phyloP scores from a whole-genome alignment of 2,113 vertebrate species.

The Chrysemys picta region DNA sequence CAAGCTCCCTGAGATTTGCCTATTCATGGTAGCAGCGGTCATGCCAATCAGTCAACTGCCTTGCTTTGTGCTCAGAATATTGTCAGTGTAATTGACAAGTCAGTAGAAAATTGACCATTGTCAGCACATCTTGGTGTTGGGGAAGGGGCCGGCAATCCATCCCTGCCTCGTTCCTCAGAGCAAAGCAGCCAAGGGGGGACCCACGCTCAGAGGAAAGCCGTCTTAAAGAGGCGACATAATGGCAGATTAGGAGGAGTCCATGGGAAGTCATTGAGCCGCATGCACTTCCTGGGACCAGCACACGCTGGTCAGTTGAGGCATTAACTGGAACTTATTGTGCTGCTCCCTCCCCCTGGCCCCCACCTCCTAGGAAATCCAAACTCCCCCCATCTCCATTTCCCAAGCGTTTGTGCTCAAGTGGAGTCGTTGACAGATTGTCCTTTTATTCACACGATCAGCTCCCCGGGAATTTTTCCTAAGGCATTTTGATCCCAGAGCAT shows the following conservation, averaged over 20 bases:
- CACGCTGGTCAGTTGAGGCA: conserved; percentile 9
- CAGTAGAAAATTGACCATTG: conserved; percentile 39
- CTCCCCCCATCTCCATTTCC: background rate
- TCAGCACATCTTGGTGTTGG: background rate
- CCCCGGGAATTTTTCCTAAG: background rate
- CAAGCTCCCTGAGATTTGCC: background rate
- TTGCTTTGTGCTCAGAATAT: background rate
- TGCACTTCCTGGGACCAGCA: background rate
- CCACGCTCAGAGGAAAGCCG: background rate
- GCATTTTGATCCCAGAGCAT: background rate
- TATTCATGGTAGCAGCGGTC: background rate
- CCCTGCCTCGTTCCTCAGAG: background rate
- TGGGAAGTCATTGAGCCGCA: conserved; percentile 24
- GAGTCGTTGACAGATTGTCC: conserved; percentile 38
- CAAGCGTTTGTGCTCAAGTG: fast-evolving
- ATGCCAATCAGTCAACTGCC: background rate
- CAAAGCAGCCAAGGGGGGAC: background rate
- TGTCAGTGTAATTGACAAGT: conserved; percentile 22
- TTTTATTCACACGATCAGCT: background rate
- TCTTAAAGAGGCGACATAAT: conserved; percentile 29
- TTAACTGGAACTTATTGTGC: conserved; percentile 2
- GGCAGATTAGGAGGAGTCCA: conserved; percentile 43
- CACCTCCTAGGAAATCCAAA: background rate
- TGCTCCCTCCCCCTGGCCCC: background rate
- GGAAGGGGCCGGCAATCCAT: background rate